These are phyloP conservation scores for Acanthoscelides obtectus DNA, from an alignment of 2,888 invertebrate genomes.

Conservation along the genomic window DNA sequence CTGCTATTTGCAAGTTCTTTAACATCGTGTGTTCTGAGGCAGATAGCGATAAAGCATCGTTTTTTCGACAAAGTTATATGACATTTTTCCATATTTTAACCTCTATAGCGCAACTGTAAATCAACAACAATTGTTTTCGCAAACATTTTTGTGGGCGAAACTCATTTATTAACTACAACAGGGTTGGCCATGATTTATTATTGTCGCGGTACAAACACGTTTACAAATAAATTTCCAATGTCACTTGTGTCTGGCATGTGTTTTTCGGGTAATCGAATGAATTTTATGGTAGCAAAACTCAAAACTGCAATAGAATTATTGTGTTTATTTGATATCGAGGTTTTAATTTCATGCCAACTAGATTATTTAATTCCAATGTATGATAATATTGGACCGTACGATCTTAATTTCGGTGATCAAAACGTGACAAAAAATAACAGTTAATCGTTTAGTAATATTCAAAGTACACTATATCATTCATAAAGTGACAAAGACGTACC, in stretches of 20 bases:
- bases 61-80: neutral
- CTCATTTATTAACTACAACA: neutral
- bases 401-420: too few relatives aligned
- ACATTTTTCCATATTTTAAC: neutral
- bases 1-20: too few relatives aligned
- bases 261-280: neutral
- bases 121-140: neutral
- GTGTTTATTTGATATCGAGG: neutral
- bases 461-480: too few relatives aligned
- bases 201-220: neutral
- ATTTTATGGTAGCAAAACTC: neutral
- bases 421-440: too few relatives aligned
- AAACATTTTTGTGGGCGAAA: neutral
- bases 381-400: too few relatives aligned
- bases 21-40: neutral
- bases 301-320: neutral
- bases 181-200: neutral
- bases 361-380: neutral
- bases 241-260: neutral
- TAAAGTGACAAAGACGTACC: too few relatives aligned
- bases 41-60: neutral
- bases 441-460: too few relatives aligned
- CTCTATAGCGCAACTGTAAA: neutral
- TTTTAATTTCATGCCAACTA: neutral
- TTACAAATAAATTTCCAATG: neutral